Percentiles rank a stretch among this genome's conserved stretches.
phyloP scores from a whole-genome alignment of 1,140 invertebrate genomes.

The Globodera rostochiensis region DNA sequence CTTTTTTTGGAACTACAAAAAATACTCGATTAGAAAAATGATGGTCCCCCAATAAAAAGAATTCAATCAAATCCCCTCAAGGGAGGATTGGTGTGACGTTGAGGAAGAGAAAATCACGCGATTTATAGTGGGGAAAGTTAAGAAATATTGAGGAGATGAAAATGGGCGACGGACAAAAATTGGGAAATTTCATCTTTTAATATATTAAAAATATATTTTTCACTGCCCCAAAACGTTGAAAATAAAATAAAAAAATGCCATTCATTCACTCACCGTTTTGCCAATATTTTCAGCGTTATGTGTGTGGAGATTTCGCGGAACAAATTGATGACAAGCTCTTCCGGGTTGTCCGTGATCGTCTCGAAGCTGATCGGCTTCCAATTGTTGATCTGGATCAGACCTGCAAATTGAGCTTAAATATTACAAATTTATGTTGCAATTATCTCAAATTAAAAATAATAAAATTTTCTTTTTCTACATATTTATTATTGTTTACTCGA shows the following conservation, averaged over 20 bases:
- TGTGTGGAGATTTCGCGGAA: slow-evolving; percentile 54
- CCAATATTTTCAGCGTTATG: slow-evolving; percentile 56
- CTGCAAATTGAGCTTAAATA: slow-evolving; percentile 34
- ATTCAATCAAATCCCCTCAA: background rate
- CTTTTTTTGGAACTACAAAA: too few species aligned
- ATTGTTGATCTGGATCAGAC: slow-evolving; percentile 54
- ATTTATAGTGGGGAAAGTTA: background rate
- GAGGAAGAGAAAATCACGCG: background rate
- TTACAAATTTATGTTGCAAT: background rate
- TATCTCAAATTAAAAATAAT: background rate
- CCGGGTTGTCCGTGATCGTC: slow-evolving; percentile 54
- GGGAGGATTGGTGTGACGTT: background rate
- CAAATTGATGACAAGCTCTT: slow-evolving; percentile 45
- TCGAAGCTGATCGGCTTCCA: slow-evolving; percentile 56
- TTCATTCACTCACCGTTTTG: slow-evolving; percentile 54
- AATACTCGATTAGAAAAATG: too few species aligned
- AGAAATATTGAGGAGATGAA: background rate
- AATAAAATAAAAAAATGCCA: slow-evolving; percentile 3
- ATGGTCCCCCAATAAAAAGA: background rate
- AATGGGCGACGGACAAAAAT: background rate
- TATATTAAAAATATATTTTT: slow-evolving; percentile 15
- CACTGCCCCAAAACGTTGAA: background rate
- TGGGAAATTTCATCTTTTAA: background rate
- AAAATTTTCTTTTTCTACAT: background rate
- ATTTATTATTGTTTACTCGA: background rate